Evolutionary conservation across 2,888 invertebrate species (phyloP), one percentile per base, ranked within the genome.

Genomic region (Leptopilina drosophilae): DNA sequence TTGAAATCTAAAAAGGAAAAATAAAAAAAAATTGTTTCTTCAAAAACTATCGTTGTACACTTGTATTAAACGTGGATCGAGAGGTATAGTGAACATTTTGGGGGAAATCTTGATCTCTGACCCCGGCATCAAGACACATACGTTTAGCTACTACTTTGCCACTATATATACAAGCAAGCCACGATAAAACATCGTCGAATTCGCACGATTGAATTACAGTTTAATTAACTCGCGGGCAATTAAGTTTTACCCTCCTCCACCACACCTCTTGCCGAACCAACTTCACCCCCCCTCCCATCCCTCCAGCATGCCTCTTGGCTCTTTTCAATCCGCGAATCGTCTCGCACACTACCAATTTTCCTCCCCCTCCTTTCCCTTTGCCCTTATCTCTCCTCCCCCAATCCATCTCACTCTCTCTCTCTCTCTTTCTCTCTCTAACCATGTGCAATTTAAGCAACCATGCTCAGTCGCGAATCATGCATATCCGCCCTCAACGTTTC

Each of bases 171-270:
- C 81, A 83, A 81, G 77, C 80, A 9, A 73, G 73, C 81, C 84
- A 83, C 89, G 90, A 90, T 90, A 90, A 90, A 90, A 90, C 90
- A 90, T 88, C 89, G 89, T 88, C 85, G 90, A 90, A 89, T 90
- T 89, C 88, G 89, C 90, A 89, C 90, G 90, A 90, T 90, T 90
- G 90, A 90, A 90, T 90, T 90, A 90, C 90, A 90, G 90, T 90
- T 90, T 90, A 90, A 90, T 90, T 90, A 90, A 89, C 90, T 90
- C 89, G 89, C 87, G 89, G 89, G 89, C 89, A 89, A 90, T 90
- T 90, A 90, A 89, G 85, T 84, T 62, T 83, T 84, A 86, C 83
- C 86, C 87, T 81, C 42, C 69, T 78, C 73, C 65, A 26, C 66
- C 33, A 15, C 75, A 78, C 62, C 69, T 64, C 69, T 62, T 62